Base-by-base conservation (phyloP, 2,797 vertebrate genomes). In the Crax fasciolata region DNA sequence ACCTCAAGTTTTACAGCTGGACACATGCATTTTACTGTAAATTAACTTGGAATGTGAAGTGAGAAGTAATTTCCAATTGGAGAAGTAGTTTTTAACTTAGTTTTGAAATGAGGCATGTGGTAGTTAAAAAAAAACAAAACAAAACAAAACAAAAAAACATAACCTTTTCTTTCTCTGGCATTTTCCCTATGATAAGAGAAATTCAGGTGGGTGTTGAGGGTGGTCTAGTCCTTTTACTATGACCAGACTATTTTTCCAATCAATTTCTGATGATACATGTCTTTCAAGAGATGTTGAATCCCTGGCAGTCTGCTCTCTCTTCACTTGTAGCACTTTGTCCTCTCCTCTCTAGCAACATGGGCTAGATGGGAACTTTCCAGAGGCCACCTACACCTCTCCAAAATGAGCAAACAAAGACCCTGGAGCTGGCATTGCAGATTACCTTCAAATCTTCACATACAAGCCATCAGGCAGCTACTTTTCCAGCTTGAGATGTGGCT, bases 1-100 rank as follows among this genome's bases (percentile, higher is more conserved):
- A 58, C 63, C 49, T 88, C 38, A 63, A 88, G 73, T 91, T 90
- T 73, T 84, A 79, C 21, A 38, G 78, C 52, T 10, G 59, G 77
- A 94, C 43, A 73, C 41, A 73, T 84, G 87, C 73, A 52, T 48
- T 94, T 76, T 70, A 90, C 76, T 78, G 39, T 82, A 79, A 90
- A 84, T 81, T 75, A 88, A 63, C 73, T 84, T 84, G 70, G 35
- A 94, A 95, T 52, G 67, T 38, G 55, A 92, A 95, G 86, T 4
- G 2, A 59, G 58, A 96, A 90, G 46, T 43, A 32, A n/a, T 74
- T 86, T 94, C 87, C 84, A 70, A 66, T 70, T 27, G n/a, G 70
- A 86, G 55, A 84, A 84, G 52, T 41, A 41, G 86, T 89, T 93
- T 96, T 84, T 52, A 79, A 76, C 61, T 84, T 82, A 70, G 51